These are phyloP conservation scores for Silurus asotus DNA, from an alignment of 2,113 vertebrate species.

Conservation along the genomic window DNA sequence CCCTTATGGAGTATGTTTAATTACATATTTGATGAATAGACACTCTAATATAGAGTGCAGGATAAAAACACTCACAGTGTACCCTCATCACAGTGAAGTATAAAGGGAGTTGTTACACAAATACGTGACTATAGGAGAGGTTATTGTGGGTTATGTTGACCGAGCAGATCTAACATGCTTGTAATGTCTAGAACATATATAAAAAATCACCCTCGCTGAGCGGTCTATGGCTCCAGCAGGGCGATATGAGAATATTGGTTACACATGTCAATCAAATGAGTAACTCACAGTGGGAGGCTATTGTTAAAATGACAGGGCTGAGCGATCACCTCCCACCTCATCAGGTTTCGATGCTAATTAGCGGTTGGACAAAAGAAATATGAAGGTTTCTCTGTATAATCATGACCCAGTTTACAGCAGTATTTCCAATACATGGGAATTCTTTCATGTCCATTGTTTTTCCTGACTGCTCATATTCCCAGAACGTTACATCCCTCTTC, in stretches of 20 bases:
- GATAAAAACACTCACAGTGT: neutral
- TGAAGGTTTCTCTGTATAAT: slow-evolving; percentile 1
- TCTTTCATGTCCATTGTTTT: neutral
- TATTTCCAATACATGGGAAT: neutral
- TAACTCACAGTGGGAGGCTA: slow-evolving; percentile 58
- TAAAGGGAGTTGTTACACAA: neutral
- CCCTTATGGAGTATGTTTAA: neutral
- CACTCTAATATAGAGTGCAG: neutral
- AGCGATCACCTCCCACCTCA: slow-evolving; percentile 18
- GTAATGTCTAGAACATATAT: neutral
- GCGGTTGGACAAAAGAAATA: neutral
- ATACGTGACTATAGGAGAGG: neutral
- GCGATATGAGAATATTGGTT: slow-evolving; percentile 34
- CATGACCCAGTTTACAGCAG: neutral
- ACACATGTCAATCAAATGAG: slow-evolving; percentile 57
- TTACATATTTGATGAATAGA: neutral
- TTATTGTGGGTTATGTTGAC: neutral
- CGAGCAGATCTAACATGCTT: neutral
- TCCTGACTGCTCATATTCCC: neutral
- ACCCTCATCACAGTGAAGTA: neutral
- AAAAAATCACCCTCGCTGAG: neutral
- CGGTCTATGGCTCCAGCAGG: neutral
- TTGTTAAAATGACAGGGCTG: slow-evolving; percentile 60
- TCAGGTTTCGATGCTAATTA: slow-evolving; percentile 25
- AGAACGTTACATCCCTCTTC: neutral